A percentile compares a stretch with the other conserved stretches of the same genome.
Conservation (phyloP, 2,888 invertebrate genomes). For the Aphelenchoides bicaudatus region DNA sequence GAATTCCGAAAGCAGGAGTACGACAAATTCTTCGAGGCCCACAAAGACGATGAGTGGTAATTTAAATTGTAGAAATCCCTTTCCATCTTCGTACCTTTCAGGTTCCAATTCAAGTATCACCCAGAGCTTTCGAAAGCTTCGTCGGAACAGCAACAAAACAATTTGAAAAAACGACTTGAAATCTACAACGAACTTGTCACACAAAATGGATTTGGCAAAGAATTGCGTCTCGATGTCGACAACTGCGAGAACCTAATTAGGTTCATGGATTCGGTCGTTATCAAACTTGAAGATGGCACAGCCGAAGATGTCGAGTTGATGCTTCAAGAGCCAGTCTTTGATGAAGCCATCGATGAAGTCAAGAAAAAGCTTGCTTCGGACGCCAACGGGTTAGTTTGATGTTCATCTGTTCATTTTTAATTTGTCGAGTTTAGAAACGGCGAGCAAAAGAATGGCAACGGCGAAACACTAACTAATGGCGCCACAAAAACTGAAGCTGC, state of each 20-base stretch:
- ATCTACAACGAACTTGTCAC: slow-evolving; percentile 64
- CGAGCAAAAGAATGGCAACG: slow-evolving; percentile 57
- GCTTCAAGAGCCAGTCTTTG: slow-evolving; percentile 62
- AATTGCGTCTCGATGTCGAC: slow-evolving; percentile 78
- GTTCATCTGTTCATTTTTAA: not conserved
- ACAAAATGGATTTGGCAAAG: slow-evolving; percentile 72
- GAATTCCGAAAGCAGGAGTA: slow-evolving; percentile 93
- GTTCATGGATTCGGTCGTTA: slow-evolving; percentile 89
- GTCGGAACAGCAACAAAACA: slow-evolving; percentile 76
- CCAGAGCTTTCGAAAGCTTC: slow-evolving; percentile 88
- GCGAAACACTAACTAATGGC: slow-evolving; percentile 38
- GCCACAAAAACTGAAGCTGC: slow-evolving; percentile 26
- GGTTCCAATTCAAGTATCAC: slow-evolving; percentile 99
- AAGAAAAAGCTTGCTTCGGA: slow-evolving; percentile 46
- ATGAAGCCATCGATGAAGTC: slow-evolving; percentile 46
- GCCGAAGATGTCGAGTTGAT: slow-evolving; percentile 78
- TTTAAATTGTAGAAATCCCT: not conserved
- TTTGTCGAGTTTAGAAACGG: not conserved
- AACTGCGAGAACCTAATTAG: slow-evolving; percentile 75
- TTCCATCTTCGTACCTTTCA: no score
- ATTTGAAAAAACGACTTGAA: slow-evolving; percentile 73
- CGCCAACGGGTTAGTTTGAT: slow-evolving; percentile 9
- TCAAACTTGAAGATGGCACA: slow-evolving; percentile 80
- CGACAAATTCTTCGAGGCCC: slow-evolving; percentile 95
- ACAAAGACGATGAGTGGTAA: slow-evolving; percentile 99